Conservation (phyloP, 30 jellyfish, hydroid and myxozoan species). For the Aurelia coerulea region DNA sequence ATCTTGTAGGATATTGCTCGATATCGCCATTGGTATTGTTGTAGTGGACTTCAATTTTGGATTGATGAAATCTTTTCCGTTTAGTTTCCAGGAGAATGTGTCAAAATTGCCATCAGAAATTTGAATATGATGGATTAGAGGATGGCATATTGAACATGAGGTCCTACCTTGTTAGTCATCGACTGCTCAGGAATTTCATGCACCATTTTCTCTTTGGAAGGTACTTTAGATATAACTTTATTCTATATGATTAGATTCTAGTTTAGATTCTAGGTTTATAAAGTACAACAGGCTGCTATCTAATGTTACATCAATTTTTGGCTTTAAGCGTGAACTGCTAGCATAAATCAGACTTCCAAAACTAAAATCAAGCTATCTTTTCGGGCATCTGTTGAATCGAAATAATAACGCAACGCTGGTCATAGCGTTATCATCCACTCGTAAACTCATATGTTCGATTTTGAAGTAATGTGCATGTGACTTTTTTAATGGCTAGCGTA, state of each 20-base stretch:
- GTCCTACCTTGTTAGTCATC: constrained; percentile 5
- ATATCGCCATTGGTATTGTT: background rate
- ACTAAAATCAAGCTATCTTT: background rate
- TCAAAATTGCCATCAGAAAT: background rate
- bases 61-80: background rate
- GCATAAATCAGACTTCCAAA: background rate
- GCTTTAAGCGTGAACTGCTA: background rate
- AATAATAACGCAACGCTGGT: background rate
- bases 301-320: too few relatives aligned
- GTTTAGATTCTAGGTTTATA: too few relatives aligned
- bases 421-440: background rate
- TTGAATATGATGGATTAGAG: constrained; percentile 16
- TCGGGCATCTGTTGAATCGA: background rate
- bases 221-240: background rate
- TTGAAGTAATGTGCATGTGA: background rate
- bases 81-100: constrained; percentile 1
- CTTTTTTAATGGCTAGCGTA: background rate
- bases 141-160: constrained; percentile 24
- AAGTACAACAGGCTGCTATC: too few relatives aligned
- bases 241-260: background rate
- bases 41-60: background rate
- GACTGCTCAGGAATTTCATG: constrained; percentile 13
- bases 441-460: background rate
- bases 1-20: constrained; percentile 11
- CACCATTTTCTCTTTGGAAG: constrained; percentile 28